phyloP scores from a whole-genome alignment of 1,140 invertebrate species.

The Drosophila gunungcola region DNA sequence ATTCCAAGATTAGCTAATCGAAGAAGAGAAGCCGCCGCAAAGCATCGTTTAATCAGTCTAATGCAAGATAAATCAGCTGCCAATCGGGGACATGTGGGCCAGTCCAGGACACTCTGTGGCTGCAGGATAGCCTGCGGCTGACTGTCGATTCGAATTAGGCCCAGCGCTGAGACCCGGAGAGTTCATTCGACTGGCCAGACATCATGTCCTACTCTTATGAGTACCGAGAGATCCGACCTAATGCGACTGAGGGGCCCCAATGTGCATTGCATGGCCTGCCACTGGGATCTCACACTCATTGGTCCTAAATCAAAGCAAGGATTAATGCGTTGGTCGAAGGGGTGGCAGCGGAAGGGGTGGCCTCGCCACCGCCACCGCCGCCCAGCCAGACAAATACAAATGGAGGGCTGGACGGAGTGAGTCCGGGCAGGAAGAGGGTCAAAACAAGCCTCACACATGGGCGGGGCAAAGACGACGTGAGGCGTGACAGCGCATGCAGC shows the following conservation, averaged over 20 bases:
- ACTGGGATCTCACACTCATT: slow-evolving; percentile 62
- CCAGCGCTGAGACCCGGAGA: slow-evolving; percentile 15
- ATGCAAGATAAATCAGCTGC: slow-evolving; percentile 75
- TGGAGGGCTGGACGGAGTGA: slow-evolving; percentile 20
- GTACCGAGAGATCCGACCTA: slow-evolving; percentile 15
- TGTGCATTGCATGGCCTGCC: slow-evolving; percentile 23
- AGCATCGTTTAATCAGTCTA: slow-evolving; percentile 76
- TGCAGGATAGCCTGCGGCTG: slow-evolving; percentile 28
- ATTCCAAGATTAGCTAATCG: slow-evolving; percentile 1
- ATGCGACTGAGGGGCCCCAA: slow-evolving; percentile 2
- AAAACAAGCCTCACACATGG: slow-evolving; percentile 85
- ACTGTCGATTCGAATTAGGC: slow-evolving; percentile 25
- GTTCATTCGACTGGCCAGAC: slow-evolving; percentile 39
- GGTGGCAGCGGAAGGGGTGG: slow-evolving; percentile 4
- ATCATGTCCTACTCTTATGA: slow-evolving; percentile 34
- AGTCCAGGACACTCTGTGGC: slow-evolving; percentile 11
- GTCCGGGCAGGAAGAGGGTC: slow-evolving; percentile 56
- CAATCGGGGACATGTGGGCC: slow-evolving; percentile 44
- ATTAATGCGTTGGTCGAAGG: slow-evolving; percentile 66
- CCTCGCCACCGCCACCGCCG: background rate
- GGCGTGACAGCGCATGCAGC: slow-evolving; percentile 90
- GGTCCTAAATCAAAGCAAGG: slow-evolving; percentile 79
- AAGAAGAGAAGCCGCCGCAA: slow-evolving; percentile 40
- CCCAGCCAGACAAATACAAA: slow-evolving; percentile 30
- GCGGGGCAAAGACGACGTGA: slow-evolving; percentile 90